Base-by-base conservation (phyloP, 2,888 invertebrate genomes). In the Caenorhabditis uteleia region DNA sequence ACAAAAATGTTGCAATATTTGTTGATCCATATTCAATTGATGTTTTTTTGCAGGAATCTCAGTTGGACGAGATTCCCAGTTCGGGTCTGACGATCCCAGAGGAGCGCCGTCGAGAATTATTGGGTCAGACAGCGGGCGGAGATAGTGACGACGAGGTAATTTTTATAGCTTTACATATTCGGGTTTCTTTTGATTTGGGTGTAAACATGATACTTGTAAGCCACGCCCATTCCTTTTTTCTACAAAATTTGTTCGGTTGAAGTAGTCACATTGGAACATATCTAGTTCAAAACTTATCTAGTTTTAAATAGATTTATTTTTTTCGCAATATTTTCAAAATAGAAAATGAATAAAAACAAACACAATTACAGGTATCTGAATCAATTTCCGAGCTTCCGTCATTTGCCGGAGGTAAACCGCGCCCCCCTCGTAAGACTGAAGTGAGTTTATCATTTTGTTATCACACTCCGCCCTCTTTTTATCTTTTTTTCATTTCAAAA, bases 301-400 rank as follows among this genome's bases (percentile, higher is more conserved):
- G n/a, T n/a, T n/a, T n/a, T n/a, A n/a, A n/a, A n/a, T n/a, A n/a
- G n/a, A n/a, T n/a, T n/a, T n/a, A n/a, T n/a, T n/a, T n/a, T n/a
- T n/a, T n/a, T n/a, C n/a, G n/a, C n/a, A n/a, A n/a, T n/a, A n/a
- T n/a, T n/a, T n/a, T n/a, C 2, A 20, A 18, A 26, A 14, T 21
- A 31, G 8, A 18, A 21, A 10, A 10, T 18, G n/a, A n/a, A n/a
- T n/a, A n/a, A n/a, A n/a, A n/a, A n/a, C n/a, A n/a, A n/a, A n/a
- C n/a, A 8, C 10, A n/a, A 36, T 62, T 61, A 6, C 53, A 82
- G 66, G 66, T 78, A 66, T 75, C 81, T 23, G 82, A 83, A 65
- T 74, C 74, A 47, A 83, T 83, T 60, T 82, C 82, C 36, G 83
- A 83, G 60, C 71, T 82, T 38, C 83, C 83, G 14, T 78, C 80